Conservation (phyloP, 2,888 invertebrate species). For the Hydroisotoma schaefferi region DNA sequence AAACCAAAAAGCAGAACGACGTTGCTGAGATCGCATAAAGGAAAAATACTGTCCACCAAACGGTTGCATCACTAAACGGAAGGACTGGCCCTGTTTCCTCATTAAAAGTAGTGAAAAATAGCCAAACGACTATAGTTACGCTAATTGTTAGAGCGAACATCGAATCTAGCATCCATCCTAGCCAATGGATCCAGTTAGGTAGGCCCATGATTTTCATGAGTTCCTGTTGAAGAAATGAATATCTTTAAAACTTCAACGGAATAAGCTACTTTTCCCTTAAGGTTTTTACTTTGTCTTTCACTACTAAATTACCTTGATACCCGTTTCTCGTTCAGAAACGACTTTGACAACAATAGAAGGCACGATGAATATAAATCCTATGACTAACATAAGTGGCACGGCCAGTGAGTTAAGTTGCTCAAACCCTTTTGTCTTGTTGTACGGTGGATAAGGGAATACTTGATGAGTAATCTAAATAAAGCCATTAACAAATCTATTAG, state of each 20-base stretch:
- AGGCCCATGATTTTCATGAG: constrained; percentile 61
- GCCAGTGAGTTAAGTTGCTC: constrained; percentile 28
- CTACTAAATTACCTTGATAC: constrained; percentile 55
- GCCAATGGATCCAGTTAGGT: constrained; percentile 57
- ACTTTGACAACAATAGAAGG: constrained; percentile 58
- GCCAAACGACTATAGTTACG: constrained; percentile 51
- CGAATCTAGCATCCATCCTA: constrained; percentile 57
- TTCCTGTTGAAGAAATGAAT: constrained; percentile 54
- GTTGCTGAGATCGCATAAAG: constrained; percentile 53
- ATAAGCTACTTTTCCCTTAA: not conserved
- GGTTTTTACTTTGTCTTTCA: not conserved
- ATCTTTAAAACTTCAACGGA: not conserved
- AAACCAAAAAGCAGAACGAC: constrained; percentile 53
- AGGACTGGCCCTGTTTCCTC: constrained; percentile 36
- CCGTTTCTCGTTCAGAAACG: constrained; percentile 61
- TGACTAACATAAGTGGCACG: constrained; percentile 53
- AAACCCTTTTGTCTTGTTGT: constrained; percentile 44
- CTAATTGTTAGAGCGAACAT: constrained; percentile 52
- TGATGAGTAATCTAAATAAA: constrained; percentile 55
- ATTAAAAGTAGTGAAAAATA: constrained; percentile 50
- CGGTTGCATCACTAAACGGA: constrained; percentile 35
- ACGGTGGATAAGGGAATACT: constrained; percentile 60
- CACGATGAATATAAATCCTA: constrained; percentile 57
- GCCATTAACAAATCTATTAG: not conserved
- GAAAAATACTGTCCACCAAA: constrained; percentile 52